These are phyloP conservation scores for Lates japonicus DNA, from an alignment of 2,797 vertebrate genomes.

Conservation along the genomic window DNA sequence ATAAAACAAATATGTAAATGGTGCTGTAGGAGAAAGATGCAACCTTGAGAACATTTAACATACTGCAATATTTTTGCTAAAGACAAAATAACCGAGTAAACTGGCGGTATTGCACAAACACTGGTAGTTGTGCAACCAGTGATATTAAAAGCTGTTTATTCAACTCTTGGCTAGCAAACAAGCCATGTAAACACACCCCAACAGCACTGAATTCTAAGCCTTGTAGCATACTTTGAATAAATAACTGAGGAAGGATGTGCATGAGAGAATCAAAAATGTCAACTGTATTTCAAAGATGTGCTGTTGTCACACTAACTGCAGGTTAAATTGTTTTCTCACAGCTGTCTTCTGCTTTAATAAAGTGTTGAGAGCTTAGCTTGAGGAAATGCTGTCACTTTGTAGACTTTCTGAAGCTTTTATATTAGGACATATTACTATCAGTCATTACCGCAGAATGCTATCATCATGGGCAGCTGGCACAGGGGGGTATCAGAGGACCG, in stretches of 20 bases:
- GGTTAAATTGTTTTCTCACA: background rate
- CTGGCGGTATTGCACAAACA: background rate
- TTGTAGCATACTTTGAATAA: background rate
- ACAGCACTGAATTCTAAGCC: background rate
- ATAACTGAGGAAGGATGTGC: conserved; percentile 8
- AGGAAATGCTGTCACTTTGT: too few species aligned
- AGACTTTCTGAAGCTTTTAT: background rate
- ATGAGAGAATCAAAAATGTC: background rate
- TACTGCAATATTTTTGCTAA: background rate
- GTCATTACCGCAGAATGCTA: conserved; percentile 92
- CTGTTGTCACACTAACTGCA: background rate
- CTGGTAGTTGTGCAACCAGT: background rate
- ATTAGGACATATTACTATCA: background rate
- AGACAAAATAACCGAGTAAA: conserved; percentile 13
- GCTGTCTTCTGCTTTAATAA: background rate
- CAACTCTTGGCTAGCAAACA: conserved; percentile 18
- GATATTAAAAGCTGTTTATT: conserved; percentile 7
- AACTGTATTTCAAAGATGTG: background rate
- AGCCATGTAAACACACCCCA: background rate
- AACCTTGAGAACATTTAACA: conserved; percentile 8
- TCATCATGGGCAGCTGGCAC: conserved; percentile 95
- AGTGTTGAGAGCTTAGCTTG: background rate
- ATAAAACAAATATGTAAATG: conserved; percentile 13
- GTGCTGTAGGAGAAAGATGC: background rate
- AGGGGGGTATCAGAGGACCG: conserved; percentile 97